These are phyloP conservation scores for Tyrophagus putrescentiae DNA, from an alignment of 1,140 invertebrate genomes.

Conservation along the genomic window DNA sequence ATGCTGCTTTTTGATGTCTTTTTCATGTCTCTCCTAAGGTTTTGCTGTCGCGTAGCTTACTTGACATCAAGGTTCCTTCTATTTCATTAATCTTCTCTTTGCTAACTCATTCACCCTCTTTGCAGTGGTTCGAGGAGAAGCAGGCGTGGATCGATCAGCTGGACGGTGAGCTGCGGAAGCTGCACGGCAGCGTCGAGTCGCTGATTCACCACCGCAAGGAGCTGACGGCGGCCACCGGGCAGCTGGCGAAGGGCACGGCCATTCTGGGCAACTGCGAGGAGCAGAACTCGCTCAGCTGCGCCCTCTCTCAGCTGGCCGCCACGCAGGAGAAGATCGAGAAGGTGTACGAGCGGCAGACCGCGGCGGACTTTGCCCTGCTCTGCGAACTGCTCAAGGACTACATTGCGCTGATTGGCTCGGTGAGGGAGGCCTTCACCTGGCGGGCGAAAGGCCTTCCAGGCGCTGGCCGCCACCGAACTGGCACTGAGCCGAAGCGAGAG, in stretches of 20 bases:
- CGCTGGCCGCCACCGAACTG: slow-evolving; percentile 90
- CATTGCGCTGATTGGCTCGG: slow-evolving; percentile 72
- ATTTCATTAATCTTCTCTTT: no score
- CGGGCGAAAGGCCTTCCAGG: slow-evolving; percentile 90
- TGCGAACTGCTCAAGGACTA: slow-evolving; percentile 92
- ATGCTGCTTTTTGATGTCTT: no score
- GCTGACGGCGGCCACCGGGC: slow-evolving; percentile 56
- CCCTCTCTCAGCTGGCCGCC: slow-evolving; percentile 80
- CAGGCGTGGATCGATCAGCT: slow-evolving; percentile 76
- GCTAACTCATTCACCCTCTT: no score
- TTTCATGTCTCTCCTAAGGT: no score
- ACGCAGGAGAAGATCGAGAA: slow-evolving; percentile 78
- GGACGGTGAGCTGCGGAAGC: slow-evolving; percentile 69
- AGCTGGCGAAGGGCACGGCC: slow-evolving; percentile 70
- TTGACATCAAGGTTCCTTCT: no score
- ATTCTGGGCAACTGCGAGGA: slow-evolving; percentile 88
- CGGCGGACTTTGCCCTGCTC: slow-evolving; percentile 82
- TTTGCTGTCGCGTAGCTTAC: no score
- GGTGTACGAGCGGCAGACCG: slow-evolving; percentile 74
- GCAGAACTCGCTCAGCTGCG: slow-evolving; percentile 76
- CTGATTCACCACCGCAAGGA: slow-evolving; percentile 74
- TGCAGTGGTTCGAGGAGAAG: slow-evolving; percentile 96
- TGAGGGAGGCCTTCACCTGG: slow-evolving; percentile 96
- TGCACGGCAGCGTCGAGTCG: slow-evolving; percentile 73
- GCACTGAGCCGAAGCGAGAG: slow-evolving; percentile 87